Evolutionary conservation across 2,797 vertebrate genomes (phyloP).

Genomic region (Hoplostethus mediterraneus): DNA sequence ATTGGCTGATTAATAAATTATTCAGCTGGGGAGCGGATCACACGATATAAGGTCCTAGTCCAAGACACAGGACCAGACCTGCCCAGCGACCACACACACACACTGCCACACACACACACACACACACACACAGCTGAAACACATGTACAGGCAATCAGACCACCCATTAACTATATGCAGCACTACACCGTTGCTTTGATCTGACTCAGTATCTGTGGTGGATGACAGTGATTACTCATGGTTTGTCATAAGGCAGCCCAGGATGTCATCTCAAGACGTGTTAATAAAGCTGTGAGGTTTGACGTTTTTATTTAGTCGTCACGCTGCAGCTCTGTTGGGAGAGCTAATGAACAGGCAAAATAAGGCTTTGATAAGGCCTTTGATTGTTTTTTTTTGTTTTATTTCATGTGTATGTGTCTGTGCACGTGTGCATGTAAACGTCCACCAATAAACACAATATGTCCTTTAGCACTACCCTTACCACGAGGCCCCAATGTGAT

Average conservation of each 20-base stretch:
- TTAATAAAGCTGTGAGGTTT: conserved; percentile 65
- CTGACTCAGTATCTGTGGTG: conserved; percentile 57
- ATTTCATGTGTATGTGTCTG: background rate
- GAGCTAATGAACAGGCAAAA: background rate
- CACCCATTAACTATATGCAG: conserved; percentile 34
- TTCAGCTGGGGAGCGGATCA: conserved; percentile 81
- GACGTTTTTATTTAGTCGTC: conserved; percentile 30
- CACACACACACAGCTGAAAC: conserved; percentile 14
- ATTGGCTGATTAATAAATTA: conserved; percentile 88
- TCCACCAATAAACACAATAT: background rate
- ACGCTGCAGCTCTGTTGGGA: conserved; percentile 3
- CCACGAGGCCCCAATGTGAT: background rate
- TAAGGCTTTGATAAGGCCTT: background rate
- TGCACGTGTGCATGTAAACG: background rate
- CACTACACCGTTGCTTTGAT: conserved; percentile 20
- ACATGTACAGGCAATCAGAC: conserved; percentile 9
- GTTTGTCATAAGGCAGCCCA: conserved; percentile 43
- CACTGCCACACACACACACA: conserved; percentile 19
- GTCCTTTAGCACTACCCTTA: background rate
- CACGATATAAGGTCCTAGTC: conserved; percentile 73
- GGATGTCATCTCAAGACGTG: conserved; percentile 51
- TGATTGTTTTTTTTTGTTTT: background rate
- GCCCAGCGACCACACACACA: conserved; percentile 38
- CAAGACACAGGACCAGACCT: conserved; percentile 57
- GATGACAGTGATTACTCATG: conserved; percentile 53